Evolutionary conservation across 2,888 invertebrate species (phyloP), one percentile per base, ranked within the genome.

Genomic region (Euzophera pinguis): DNA sequence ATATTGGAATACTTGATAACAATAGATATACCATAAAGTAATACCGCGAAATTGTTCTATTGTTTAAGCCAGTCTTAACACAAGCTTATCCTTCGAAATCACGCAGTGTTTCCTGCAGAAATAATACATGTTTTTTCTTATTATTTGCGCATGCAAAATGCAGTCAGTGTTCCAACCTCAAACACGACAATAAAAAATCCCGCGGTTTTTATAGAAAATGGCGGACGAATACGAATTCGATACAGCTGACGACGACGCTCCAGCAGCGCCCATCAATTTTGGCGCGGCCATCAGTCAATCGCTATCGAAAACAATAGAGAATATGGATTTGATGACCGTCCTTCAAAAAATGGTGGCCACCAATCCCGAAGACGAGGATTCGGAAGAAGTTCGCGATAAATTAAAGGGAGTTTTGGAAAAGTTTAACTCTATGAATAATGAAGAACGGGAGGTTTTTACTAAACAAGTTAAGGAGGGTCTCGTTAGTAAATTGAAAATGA

Each of bases 401-500:
- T 50, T 87, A 1, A 69, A 70, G 56, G 78, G 75, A 0, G 73
- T 88, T 0, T 48, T 88, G 13, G 58, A 67, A 0, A 70, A 80
- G 51, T 84, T 75, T 34, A 75, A 73, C 4, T 55, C 69, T 0
- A 74, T 88, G 73, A 63, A 64, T 2, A 78, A 81, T 0, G 73
- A 72, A 0, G 88, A 90, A 0, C 85, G 80, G 39, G 66, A 64
- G 0, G 51, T 69, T 4, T 90, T 91, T 34, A 64, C 79, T 0
- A 55, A 60, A 0, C 75, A 86, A 47, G 71, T 91, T 8, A 84
- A 80, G 38, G 76, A 87, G 0, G 72, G 82, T 0, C 50, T 91
- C 0, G 70, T 75, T 0, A 69, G 64, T 8, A 85, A 79, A 52
- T 53, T 90, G 1, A 63, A 73, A 1, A 59, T 60, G 35, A 84